Base-by-base conservation (phyloP, 2,113 vertebrate genomes). In the Suricata suricatta region DNA sequence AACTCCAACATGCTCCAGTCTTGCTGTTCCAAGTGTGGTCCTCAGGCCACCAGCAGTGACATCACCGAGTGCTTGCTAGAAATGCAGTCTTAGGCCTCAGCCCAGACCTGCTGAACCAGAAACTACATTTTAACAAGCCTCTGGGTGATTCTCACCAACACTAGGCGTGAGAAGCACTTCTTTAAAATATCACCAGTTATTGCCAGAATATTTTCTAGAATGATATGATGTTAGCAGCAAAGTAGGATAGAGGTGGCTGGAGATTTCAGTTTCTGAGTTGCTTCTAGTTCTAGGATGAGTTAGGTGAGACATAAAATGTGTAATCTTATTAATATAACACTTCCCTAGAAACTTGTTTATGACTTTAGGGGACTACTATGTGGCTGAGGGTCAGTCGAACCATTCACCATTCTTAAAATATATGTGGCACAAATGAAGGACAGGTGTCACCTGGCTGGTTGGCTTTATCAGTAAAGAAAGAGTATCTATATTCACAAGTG, bases 341-440 rank as follows among this genome's bases (percentile, higher is more conserved):
- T 64, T 97, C 50, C n/a, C 76, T 21, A 66, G 13, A 4, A 31
- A 57, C 41, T 76, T 12, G 71, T 33, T 41, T 66, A 80, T 41
- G 17, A 77, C 19, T 41, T 44, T 12, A 19, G 19, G 16, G 90
- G 50, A 27, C 66, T 23, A 21, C 16, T 21, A 0, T 35, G n/a
- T 57, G 52, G 33, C 14, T 79, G 63, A 79, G 25, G 33, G 27
- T 68, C 50, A 14, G 11, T 5, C 29, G 31, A 63, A 52, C 21
- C 15, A 25, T 71, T 66, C 1, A 2, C 5, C 41, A 44, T 64
- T 77, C 83, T 23, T 71, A 33, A 35, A 47, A 85, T 5, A 66
- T 1, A 11, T 1, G 8, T 0, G 0, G 21, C 6, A n/a, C 31
- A 71, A 50, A 54, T 63, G 23, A 3, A 57, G 66, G 64, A 21